Conservation (phyloP, 2,888 invertebrate genomes). For the Cataglyphis rosenhaueri region DNA sequence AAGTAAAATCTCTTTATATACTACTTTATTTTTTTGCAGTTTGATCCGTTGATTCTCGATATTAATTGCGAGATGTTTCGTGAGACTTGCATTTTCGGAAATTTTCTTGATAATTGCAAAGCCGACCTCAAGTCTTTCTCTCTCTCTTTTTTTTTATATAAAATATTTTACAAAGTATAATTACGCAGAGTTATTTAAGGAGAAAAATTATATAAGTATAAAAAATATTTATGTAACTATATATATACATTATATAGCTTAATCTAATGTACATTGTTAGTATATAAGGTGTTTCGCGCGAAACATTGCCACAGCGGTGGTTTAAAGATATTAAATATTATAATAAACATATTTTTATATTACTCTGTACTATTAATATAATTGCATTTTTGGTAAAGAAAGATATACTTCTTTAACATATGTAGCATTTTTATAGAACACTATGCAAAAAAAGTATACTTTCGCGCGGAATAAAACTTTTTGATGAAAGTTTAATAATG, state of each 20-base stretch:
- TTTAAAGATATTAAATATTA: neutral
- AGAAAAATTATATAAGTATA: conserved; percentile 1
- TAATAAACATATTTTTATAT: neutral
- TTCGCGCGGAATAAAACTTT: neutral
- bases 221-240: neutral
- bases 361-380: neutral
- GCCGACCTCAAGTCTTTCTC: conserved; percentile 23
- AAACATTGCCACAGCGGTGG: neutral
- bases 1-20: neutral
- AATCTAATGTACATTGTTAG: neutral
- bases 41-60: conserved; percentile 22
- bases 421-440: neutral
- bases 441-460: neutral
- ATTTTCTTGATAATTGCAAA: conserved; percentile 9
- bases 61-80: conserved; percentile 24
- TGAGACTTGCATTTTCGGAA: conserved; percentile 17
- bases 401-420: neutral
- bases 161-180: conserved; percentile 34
- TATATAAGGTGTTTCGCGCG: neutral
- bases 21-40: neutral
- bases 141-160: neutral
- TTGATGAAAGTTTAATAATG: conserved; percentile 46
- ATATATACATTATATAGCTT: no score
- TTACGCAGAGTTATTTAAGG: neutral
- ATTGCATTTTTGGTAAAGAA: neutral